phyloP scores from a whole-genome alignment of 1,140 invertebrate genomes.

The Philotrypesis tridentata region DNA sequence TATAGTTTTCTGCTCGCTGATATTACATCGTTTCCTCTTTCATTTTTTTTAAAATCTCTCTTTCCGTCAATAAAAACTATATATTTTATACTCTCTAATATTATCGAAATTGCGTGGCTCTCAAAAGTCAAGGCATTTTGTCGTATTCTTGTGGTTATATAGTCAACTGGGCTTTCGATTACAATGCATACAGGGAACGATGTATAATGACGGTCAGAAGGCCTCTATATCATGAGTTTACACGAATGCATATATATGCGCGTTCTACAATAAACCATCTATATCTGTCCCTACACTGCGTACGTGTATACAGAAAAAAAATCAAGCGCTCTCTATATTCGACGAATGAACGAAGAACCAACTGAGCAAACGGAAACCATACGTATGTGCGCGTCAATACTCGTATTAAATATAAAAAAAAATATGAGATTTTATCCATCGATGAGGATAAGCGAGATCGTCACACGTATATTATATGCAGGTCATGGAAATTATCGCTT shows the following conservation, averaged over 20 bases:
- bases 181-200: neutral
- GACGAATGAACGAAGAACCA: no score
- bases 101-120: conserved; percentile 40
- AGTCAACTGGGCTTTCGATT: neutral
- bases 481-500: conserved; percentile 29
- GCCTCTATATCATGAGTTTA: neutral
- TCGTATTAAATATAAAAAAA: no score
- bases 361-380: neutral
- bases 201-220: conserved; percentile 46
- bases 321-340: no score
- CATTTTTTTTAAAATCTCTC: neutral
- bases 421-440: conserved; percentile 7
- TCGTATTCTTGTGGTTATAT: conserved; percentile 25
- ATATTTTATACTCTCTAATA: neutral
- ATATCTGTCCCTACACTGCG: no score
- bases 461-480: neutral
- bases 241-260: neutral
- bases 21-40: conserved; percentile 40
- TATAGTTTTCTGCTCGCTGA: conserved; percentile 38
- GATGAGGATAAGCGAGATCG: conserved; percentile 28
- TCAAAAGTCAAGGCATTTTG: conserved; percentile 42
- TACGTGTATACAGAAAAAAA: no score
- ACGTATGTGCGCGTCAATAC: no score
- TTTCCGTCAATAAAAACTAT: neutral
- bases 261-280: neutral